These are phyloP conservation scores for Microhierax caerulescens DNA, from an alignment of 2,797 vertebrate genomes.

Conservation along the genomic window DNA sequence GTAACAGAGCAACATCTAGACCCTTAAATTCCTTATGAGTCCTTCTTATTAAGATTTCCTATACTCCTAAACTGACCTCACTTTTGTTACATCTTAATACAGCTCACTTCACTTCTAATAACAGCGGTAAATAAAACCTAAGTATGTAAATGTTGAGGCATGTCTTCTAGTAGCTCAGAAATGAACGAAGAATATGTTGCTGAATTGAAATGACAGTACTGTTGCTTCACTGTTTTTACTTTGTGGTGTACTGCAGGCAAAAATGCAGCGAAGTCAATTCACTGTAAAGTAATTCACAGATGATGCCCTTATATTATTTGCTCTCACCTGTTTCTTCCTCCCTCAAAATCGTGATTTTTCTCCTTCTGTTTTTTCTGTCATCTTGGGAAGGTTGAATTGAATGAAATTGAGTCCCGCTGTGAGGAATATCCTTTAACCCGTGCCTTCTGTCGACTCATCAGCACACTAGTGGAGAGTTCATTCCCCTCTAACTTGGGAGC, in stretches of 20 bases:
- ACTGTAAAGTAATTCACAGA: neutral
- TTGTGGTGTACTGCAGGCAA: neutral
- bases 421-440: constrained; percentile 95
- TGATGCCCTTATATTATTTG: neutral
- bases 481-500: constrained; percentile 93
- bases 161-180: neutral
- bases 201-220: neutral
- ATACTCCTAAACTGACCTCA: neutral
- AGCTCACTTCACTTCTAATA: neutral
- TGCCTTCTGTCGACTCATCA: constrained; percentile 92
- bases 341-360: neutral
- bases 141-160: neutral
- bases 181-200: neutral
- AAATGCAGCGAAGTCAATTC: neutral
- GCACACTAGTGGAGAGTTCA: constrained; percentile 91
- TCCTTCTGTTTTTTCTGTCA: neutral
- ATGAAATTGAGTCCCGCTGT: constrained; percentile 95
- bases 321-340: neutral
- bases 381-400: constrained; percentile 88
- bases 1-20: neutral
- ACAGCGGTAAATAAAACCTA: neutral
- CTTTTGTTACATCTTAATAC: neutral
- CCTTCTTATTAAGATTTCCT: neutral
- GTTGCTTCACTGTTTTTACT: neutral
- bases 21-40: neutral